These are phyloP conservation scores for Melanostigma gelatinosum DNA, from an alignment of 2,113 vertebrate genomes.

Conservation along the genomic window DNA sequence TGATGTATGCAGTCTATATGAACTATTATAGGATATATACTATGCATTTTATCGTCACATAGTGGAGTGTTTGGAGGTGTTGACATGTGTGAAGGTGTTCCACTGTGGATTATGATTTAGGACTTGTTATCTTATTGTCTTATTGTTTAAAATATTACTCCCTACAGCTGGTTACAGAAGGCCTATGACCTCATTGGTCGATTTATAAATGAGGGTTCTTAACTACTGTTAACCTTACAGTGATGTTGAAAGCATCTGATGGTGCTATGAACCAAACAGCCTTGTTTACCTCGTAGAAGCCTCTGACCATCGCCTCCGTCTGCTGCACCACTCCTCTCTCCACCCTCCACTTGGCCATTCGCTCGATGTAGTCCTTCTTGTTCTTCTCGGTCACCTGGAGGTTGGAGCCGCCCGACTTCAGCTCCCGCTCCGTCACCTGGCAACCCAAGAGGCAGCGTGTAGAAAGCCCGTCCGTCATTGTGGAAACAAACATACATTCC, in stretches of 20 bases:
- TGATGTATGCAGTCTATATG: not conserved
- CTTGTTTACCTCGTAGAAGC: conserved; percentile 94
- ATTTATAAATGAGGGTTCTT: not conserved
- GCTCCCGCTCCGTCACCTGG: conserved; percentile 96
- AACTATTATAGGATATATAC: too few relatives aligned
- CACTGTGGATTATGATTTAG: not conserved
- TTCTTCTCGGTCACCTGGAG: conserved; percentile 98
- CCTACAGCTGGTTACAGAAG: not conserved
- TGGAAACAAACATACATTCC: not conserved
- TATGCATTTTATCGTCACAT: not conserved
- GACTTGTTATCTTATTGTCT: not conserved
- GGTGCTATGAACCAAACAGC: not conserved
- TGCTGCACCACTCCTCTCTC: conserved; percentile 95
- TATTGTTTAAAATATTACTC: too few relatives aligned
- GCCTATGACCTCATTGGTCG: not conserved
- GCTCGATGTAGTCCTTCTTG: conserved; percentile 98
- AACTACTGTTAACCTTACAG: too few relatives aligned
- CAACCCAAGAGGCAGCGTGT: conserved; percentile 6
- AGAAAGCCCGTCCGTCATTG: not conserved
- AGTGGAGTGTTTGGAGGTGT: not conserved
- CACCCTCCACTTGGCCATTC: conserved; percentile 98
- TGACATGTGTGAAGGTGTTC: not conserved
- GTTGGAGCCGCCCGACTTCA: conserved; percentile 95
- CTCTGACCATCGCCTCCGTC: conserved; percentile 93
- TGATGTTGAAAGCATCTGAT: not conserved